Conservation (phyloP, 2,888 invertebrate species). For the Spilosoma lubricipeda region DNA sequence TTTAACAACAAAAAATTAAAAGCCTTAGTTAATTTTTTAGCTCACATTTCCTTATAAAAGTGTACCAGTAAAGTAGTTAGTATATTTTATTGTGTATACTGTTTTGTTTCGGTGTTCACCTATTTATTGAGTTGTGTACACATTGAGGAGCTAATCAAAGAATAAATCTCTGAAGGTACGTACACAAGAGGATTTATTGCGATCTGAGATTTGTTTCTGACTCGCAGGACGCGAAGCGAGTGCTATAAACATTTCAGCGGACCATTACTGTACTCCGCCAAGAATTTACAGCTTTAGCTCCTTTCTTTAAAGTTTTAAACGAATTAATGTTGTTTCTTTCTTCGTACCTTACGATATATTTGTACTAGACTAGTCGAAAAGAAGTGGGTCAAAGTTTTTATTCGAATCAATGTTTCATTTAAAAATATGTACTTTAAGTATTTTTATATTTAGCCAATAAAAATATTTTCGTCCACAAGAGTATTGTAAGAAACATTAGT, state of each 20-base stretch:
- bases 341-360: conserved; percentile 47
- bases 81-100: background rate
- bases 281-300: conserved; percentile 73
- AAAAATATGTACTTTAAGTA: background rate
- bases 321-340: conserved; percentile 68
- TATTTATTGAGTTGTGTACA: conserved; percentile 51
- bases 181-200: conserved; percentile 69
- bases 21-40: conserved; percentile 19
- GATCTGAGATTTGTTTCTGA: conserved; percentile 76
- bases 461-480: background rate
- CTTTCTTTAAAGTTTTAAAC: conserved; percentile 72
- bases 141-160: conserved; percentile 74
- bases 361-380: conserved; percentile 46
- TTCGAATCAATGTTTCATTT: conserved; percentile 17
- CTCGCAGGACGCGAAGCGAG: conserved; percentile 63
- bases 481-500: conserved; percentile 4
- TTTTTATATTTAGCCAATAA: conserved; percentile 9
- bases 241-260: conserved; percentile 79
- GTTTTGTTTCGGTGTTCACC: conserved; percentile 33
- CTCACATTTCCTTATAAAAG: conserved; percentile 14
- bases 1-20: conserved; percentile 28
- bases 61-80: background rate
- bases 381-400: conserved; percentile 33
- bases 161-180: conserved; percentile 70
- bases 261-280: conserved; percentile 71